Conservation (phyloP, 92 coral and sea anemone species). For the Palythoa grandiflora region DNA sequence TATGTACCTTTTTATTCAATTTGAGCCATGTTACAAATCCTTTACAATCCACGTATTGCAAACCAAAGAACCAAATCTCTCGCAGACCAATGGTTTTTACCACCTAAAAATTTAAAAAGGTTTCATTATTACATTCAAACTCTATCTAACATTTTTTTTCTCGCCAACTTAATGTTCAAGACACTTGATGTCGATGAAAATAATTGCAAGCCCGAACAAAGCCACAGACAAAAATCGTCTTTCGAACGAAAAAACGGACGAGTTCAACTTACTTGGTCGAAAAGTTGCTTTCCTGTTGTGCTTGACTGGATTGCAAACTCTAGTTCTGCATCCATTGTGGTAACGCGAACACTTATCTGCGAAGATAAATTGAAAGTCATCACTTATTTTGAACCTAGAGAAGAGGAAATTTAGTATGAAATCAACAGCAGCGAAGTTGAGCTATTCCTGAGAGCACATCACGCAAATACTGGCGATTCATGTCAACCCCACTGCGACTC, state of each 20-base stretch:
- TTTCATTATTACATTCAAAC: neutral
- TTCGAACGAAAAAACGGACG: neutral
- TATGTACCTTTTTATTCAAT: constrained; percentile 86
- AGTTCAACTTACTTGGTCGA: constrained; percentile 83
- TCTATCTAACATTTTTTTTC: neutral
- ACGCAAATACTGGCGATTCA: constrained; percentile 16
- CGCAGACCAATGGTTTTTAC: constrained; percentile 95
- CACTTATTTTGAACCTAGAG: neutral
- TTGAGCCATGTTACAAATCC: constrained; percentile 88
- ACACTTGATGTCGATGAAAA: neutral
- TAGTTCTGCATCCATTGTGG: constrained; percentile 94
- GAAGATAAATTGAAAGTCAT: constrained; percentile 14
- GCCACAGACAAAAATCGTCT: neutral
- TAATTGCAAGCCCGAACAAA: neutral
- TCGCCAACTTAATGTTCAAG: neutral
- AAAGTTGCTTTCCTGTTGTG: constrained; percentile 97
- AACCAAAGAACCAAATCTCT: constrained; percentile 96
- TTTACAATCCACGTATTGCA: constrained; percentile 81
- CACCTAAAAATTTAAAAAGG: constrained; percentile 64
- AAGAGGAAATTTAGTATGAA: neutral
- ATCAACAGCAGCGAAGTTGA: neutral
- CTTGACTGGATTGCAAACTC: constrained; percentile 97
- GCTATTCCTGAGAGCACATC: neutral
- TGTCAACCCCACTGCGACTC: neutral
- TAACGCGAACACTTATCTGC: constrained; percentile 92